These are phyloP conservation scores for Ornithorhynchus anatinus DNA, from an alignment of 2,113 vertebrate species.

Conservation along the genomic window DNA sequence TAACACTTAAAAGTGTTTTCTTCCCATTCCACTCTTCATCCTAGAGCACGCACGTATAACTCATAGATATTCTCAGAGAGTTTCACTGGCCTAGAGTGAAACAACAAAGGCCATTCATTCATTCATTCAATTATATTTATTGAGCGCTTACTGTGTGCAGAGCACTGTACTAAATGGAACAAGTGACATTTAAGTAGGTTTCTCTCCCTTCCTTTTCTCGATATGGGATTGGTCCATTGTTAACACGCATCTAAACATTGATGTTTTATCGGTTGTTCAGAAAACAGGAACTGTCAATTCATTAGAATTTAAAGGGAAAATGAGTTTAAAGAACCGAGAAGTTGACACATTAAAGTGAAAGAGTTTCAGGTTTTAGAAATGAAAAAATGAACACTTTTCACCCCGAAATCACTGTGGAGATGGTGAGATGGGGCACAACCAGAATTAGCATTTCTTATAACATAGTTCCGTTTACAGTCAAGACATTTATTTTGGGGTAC, in stretches of 20 bases:
- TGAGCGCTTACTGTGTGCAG: no score
- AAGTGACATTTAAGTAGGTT: not conserved
- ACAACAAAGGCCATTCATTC: no score
- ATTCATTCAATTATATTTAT: no score
- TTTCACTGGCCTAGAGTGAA: no score
- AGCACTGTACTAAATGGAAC: no score
- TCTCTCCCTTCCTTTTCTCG: not conserved
- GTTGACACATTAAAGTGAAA: slow-evolving; percentile 40
- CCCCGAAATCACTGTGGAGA: slow-evolving; percentile 21
- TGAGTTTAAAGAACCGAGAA: slow-evolving; percentile 59
- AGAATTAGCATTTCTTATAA: slow-evolving; percentile 59
- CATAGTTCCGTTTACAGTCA: slow-evolving; percentile 48
- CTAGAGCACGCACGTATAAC: no score
- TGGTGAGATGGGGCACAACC: slow-evolving; percentile 44
- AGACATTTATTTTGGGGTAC: slow-evolving; percentile 24
- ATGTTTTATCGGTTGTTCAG: not conserved
- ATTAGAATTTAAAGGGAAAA: slow-evolving; percentile 55
- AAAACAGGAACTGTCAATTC: slow-evolving; percentile 59
- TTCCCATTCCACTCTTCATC: no score
- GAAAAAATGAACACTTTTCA: slow-evolving; percentile 48
- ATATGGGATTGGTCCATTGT: not conserved
- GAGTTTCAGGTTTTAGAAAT: slow-evolving; percentile 60
- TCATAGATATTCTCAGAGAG: no score
- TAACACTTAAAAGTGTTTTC: no score
- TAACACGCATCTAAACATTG: not conserved